Percentiles rank a stretch among this genome's conserved stretches.
These are phyloP conservation scores for Acanthosepion pharaonis DNA, from an alignment of 2,888 invertebrate genomes.

Conservation along the genomic window DNA sequence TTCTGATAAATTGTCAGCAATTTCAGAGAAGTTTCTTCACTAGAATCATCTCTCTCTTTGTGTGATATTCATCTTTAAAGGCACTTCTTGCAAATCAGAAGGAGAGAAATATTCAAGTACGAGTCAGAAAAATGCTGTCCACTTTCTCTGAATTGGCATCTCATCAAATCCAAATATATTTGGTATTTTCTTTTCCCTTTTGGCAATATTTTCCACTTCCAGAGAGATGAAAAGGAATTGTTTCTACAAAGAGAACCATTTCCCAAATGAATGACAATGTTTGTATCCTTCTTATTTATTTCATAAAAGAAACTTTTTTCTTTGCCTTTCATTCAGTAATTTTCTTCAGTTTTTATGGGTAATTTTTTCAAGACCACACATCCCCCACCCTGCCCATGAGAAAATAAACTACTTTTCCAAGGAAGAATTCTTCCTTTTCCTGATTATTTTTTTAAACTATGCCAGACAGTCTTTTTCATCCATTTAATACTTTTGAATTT, in stretches of 20 bases:
- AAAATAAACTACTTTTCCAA: no score
- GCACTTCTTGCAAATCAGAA: background rate
- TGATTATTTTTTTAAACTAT: no score
- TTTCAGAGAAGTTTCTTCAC: background rate
- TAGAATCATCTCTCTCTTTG: background rate
- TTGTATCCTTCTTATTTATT: background rate
- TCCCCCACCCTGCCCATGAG: no score
- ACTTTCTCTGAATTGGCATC: background rate
- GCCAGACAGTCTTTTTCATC: no score
- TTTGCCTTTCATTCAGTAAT: background rate
- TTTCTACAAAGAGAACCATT: background rate
- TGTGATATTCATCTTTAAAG: background rate
- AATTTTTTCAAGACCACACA: no score
- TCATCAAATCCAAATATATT: slow-evolving; percentile 8
- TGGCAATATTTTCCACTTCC: background rate
- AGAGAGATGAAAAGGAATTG: slow-evolving; percentile 3
- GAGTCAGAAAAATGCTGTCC: background rate
- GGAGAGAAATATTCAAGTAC: background rate
- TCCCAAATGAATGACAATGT: background rate
- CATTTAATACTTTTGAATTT: no score
- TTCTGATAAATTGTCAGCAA: background rate
- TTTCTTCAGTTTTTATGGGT: background rate
- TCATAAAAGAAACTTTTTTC: background rate
- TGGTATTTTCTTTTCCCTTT: slow-evolving; percentile 33
- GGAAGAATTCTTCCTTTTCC: no score